These are phyloP conservation scores for Calidris pugnax DNA, from an alignment of 2,113 vertebrate species.

Conservation along the genomic window DNA sequence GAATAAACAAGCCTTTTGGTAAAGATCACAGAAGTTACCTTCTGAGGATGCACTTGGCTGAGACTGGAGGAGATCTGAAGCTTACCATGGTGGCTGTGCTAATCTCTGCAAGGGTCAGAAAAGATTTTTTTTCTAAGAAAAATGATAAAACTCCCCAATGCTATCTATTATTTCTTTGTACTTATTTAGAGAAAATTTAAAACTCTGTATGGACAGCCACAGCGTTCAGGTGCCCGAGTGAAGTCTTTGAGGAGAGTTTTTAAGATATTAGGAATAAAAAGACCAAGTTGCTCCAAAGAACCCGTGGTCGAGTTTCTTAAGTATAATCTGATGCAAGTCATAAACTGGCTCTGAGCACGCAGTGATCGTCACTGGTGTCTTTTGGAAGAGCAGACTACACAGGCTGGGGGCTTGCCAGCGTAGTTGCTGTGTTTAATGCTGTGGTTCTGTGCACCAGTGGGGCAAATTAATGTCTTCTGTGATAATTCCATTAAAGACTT, in stretches of 20 bases:
- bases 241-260: not conserved
- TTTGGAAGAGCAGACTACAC: not conserved
- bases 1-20: not conserved
- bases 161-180: not conserved
- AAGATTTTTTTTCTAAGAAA: not conserved
- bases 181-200: not conserved
- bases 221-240: not conserved
- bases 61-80: not conserved
- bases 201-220: not conserved
- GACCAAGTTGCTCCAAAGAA: not conserved
- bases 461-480: not conserved
- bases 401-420: not conserved
- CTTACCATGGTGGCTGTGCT: not conserved
- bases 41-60: not conserved
- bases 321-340: not conserved
- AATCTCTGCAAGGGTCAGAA: not conserved
- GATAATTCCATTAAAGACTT: not conserved
- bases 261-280: not conserved
- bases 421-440: not conserved
- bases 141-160: not conserved
- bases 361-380: not conserved
- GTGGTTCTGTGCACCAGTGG: not conserved
- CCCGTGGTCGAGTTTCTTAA: not conserved
- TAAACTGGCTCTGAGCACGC: not conserved
- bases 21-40: not conserved